phyloP scores from a whole-genome alignment of 1,140 invertebrate species.

The Lamellibrachia luymesi region DNA sequence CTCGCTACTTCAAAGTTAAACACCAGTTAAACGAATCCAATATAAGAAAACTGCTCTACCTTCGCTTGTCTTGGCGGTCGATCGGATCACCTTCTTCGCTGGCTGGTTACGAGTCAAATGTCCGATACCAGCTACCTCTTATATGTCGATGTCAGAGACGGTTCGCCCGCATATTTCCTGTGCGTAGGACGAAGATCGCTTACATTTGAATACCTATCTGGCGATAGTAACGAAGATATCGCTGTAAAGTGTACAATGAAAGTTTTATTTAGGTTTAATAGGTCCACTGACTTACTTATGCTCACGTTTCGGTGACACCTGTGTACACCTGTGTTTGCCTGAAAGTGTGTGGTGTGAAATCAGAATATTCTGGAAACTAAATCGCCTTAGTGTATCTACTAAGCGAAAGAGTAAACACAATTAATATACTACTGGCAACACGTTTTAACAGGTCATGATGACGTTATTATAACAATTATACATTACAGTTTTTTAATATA shows the following conservation, averaged over 20 bases:
- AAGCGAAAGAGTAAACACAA: no score
- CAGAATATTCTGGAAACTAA: no score
- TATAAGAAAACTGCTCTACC: not conserved
- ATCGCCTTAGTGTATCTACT: no score
- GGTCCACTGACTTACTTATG: not conserved
- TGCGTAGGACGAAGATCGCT: not conserved
- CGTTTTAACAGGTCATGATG: no score
- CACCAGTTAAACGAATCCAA: not conserved
- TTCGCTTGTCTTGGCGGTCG: not conserved
- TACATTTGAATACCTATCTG: not conserved
- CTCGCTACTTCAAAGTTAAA: no score
- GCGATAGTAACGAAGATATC: not conserved
- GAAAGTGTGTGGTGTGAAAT: no score
- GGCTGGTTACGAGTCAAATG: not conserved
- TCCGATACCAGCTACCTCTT: not conserved
- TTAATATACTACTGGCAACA: no score
- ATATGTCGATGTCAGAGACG: not conserved
- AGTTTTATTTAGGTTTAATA: not conserved
- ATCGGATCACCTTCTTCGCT: not conserved
- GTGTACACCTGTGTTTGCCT: no score
- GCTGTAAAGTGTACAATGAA: not conserved
- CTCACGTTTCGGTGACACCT: no score
- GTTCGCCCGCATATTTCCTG: not conserved
- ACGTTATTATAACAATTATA: no score
- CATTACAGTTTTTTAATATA: no score